Conservation (phyloP, 2,797 vertebrate species). For the Parotocinclus haroldoi region DNA sequence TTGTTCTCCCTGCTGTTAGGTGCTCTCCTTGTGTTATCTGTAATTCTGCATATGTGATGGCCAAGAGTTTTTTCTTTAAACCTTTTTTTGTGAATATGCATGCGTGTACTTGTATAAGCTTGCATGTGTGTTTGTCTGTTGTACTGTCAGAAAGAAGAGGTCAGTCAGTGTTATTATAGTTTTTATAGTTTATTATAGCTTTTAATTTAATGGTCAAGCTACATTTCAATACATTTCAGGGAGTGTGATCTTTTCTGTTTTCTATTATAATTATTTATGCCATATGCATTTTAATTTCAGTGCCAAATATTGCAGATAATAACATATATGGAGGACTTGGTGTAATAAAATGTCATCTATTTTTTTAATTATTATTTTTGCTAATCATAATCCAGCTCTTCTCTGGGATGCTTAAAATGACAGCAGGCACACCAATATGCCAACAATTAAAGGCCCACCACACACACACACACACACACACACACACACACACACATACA, state of each 20-base stretch:
- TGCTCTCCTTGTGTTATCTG: constrained; percentile 28
- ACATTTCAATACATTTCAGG: no score
- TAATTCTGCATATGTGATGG: constrained; percentile 23
- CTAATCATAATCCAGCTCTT: neutral
- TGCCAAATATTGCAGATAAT: no score
- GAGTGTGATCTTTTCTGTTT: no score
- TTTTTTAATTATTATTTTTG: no score
- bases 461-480: neutral
- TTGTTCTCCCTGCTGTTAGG: constrained; percentile 30
- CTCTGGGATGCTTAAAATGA: neutral
- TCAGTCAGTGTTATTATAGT: neutral
- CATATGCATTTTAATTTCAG: no score
- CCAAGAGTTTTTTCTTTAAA: constrained; percentile 49
- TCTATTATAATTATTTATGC: no score
- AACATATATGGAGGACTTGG: no score
- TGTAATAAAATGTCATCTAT: no score
- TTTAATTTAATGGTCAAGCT: no score
- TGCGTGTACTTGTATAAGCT: constrained; percentile 34
- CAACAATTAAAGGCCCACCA: neutral
- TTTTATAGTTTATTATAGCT: no score
- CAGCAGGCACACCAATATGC: neutral
- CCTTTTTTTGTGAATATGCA: neutral
- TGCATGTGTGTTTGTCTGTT: neutral
- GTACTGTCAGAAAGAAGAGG: constrained; percentile 4
- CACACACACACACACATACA: neutral